Evolutionary conservation across 1,140 invertebrate species (phyloP).

Genomic region (Drosophila quadrilineata): DNA sequence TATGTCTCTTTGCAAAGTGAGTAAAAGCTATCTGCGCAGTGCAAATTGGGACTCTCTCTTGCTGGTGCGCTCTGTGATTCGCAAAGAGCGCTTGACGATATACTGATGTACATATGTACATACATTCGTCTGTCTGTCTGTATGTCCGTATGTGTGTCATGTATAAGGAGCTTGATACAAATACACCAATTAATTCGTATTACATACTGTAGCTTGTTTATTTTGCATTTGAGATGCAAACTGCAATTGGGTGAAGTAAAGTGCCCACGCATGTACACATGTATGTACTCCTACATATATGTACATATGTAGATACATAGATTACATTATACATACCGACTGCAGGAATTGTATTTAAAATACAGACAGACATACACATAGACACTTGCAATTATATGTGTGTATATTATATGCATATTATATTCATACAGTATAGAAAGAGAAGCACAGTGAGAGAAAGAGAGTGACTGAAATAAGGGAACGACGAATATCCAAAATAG

Average conservation of each 20-base stretch:
- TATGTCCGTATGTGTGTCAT: constrained; percentile 1
- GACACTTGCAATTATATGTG: constrained; percentile 9
- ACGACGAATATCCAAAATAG: too few species aligned
- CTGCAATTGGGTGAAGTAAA: constrained; percentile 27
- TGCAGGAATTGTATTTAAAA: constrained; percentile 45
- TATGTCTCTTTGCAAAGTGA: constrained; percentile 20
- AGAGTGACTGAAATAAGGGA: too few species aligned
- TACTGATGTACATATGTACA: too few species aligned
- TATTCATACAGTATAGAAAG: background rate
- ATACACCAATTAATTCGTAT: constrained; percentile 56
- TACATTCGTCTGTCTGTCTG: too few species aligned
- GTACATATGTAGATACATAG: background rate
- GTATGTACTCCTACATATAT: background rate
- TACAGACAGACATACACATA: constrained; percentile 48
- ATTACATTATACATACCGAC: constrained; percentile 5
- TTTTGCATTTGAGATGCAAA: constrained; percentile 32
- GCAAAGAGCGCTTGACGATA: too few species aligned
- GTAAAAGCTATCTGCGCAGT: constrained; percentile 37
- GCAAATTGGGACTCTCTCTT: constrained; percentile 6
- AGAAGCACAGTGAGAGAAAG: background rate
- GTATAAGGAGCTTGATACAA: background rate
- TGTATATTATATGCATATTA: too few species aligned
- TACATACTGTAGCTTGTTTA: constrained; percentile 55
- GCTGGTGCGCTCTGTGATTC: constrained; percentile 1
- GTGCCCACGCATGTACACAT: background rate